Conservation (phyloP, 1,140 invertebrate genomes). For the Platyscapa corneri region DNA sequence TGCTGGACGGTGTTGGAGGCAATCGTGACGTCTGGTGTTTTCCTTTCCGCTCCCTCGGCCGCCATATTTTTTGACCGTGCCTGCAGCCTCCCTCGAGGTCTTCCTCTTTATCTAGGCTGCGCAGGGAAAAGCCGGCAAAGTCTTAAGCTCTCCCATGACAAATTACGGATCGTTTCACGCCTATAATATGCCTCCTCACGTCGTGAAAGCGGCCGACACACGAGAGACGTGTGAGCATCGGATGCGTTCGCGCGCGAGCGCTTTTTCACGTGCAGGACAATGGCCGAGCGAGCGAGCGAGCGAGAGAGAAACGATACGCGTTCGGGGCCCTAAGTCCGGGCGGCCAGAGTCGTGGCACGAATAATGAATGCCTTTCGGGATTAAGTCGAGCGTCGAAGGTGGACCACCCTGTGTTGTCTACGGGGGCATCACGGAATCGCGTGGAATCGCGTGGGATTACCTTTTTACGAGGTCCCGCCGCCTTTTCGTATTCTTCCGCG, state of each 20-base stretch:
- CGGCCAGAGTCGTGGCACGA: constrained; percentile 63
- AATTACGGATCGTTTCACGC: constrained; percentile 64
- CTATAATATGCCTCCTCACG: constrained; percentile 50
- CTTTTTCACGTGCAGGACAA: constrained; percentile 40
- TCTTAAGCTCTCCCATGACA: constrained; percentile 58
- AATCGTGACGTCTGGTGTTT: constrained; percentile 21
- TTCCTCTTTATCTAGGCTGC: constrained; percentile 9
- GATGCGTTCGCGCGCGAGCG: constrained; percentile 28
- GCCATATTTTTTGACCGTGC: too few species aligned
- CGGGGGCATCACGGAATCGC: constrained; percentile 54
- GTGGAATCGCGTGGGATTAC: constrained; percentile 54
- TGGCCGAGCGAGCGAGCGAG: constrained; percentile 3
- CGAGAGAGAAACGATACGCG: background rate
- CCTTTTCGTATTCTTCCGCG: background rate
- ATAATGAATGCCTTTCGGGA: constrained; percentile 69
- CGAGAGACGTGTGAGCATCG: constrained; percentile 13
- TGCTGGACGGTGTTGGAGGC: background rate
- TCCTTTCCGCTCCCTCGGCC: background rate
- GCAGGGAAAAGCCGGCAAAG: constrained; percentile 11
- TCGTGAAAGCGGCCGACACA: constrained; percentile 21
- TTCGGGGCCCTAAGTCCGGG: constrained; percentile 7
- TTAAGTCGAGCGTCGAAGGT: constrained; percentile 59
- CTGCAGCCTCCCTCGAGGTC: background rate
- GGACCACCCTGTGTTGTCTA: constrained; percentile 64
- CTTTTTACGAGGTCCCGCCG: background rate